Percentiles rank a stretch among this genome's conserved stretches.
These are phyloP conservation scores for Oxycera nigricornis DNA, from an alignment of 2,888 invertebrate species.

Conservation along the genomic window DNA sequence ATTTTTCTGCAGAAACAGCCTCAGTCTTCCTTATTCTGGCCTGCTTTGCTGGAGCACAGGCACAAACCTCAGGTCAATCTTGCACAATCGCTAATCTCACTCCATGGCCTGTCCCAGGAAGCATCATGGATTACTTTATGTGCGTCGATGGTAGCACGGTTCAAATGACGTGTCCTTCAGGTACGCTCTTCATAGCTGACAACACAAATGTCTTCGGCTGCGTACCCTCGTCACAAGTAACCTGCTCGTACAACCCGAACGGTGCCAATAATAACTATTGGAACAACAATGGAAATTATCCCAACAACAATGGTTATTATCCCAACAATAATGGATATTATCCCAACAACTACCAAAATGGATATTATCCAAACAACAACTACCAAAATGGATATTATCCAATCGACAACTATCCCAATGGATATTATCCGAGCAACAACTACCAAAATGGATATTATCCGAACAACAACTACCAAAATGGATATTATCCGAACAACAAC, in stretches of 20 bases:
- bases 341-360: not conserved
- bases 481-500: not conserved
- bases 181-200: not conserved
- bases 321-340: not conserved
- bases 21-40: not conserved
- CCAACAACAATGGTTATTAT: not conserved
- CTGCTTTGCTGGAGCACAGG: not conserved
- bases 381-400: not conserved
- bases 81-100: not conserved
- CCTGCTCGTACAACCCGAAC: conserved; percentile 2
- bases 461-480: not conserved
- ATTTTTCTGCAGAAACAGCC: not conserved
- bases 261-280: no score
- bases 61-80: not conserved
- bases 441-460: not conserved
- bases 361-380: not conserved
- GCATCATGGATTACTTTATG: not conserved
- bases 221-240: not conserved
- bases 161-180: not conserved
- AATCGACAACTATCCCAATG: not conserved
- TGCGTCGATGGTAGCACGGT: not conserved
- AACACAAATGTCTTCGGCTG: conserved; percentile 12
- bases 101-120: conserved; percentile 14
- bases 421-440: not conserved
- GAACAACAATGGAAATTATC: not conserved